Evolutionary conservation across 2,797 vertebrate genomes (phyloP), one percentile per base, ranked within the genome.

Genomic region (Sternotherus odoratus): DNA sequence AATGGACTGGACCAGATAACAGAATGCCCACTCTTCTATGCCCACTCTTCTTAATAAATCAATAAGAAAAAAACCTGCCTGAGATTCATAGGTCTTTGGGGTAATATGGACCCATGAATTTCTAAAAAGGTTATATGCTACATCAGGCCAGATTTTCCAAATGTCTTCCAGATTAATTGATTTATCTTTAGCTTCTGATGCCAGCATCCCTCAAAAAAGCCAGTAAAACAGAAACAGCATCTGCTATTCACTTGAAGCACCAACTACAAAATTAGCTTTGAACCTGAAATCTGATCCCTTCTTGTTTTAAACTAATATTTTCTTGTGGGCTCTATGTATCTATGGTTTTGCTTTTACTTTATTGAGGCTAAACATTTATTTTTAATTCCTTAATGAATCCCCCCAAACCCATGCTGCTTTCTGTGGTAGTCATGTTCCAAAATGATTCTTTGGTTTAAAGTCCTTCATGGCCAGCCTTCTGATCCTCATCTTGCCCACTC

Each of bases 71-170:
- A 72, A 5, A 43, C 43, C 88, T 75, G 56, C 43, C 79, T 75
- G 50, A 95, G n/a, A 89, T 89, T 91, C 79, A 81, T 82, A 95
- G 50, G 54, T 79, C 51, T 85, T 85, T 85, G 80, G 6, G 21
- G 75, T n/a, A 90, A 56, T 53, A 53, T 53, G 53, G 12, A 12
- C 16, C 74, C 83, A 86, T 79, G 63, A 88, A 93, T 90, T 82
- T 91, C 93, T 95, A 75, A 66, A 85, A 94, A 95, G 66, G 74
- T 95, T 89, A 91, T 91, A 79, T 72, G 33, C 75, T 77, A 5
- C 19, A 36, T 78, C n/a, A 91, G n/a, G 7, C 13, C 28, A 66
- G 36, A 21, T 80, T 84, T 84, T 53, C 30, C 85, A 24, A 77
- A 66, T 84, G 23, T 66, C 79, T 88, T 92, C 86, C 69, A 84